These are phyloP conservation scores for Xiphophorus hellerii DNA, from an alignment of 2,113 vertebrate genomes.

Conservation along the genomic window DNA sequence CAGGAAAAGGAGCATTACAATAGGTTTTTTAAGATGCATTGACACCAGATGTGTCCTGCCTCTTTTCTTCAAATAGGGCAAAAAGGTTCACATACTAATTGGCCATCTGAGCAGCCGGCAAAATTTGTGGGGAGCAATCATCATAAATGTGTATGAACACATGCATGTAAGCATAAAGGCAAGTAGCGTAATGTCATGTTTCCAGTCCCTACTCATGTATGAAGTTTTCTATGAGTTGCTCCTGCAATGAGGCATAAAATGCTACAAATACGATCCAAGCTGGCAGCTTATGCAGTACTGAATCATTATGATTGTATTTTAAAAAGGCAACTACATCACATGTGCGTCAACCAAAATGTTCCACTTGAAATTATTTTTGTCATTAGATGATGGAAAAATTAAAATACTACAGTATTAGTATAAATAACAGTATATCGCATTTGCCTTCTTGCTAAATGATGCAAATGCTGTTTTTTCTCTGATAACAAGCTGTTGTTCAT, in stretches of 20 bases:
- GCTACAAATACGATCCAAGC: background rate
- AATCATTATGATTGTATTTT: background rate
- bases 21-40: constrained; percentile 90
- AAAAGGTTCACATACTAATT: constrained; percentile 51
- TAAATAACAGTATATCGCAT: too few relatives aligned
- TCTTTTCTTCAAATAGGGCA: constrained; percentile 48
- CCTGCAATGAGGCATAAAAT: background rate
- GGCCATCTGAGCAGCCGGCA: constrained; percentile 51
- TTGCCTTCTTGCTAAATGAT: background rate
- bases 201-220: constrained; percentile 4
- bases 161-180: constrained; percentile 11
- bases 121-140: constrained; percentile 39
- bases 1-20: constrained; percentile 87
- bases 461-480: background rate
- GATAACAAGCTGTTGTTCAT: constrained; percentile 16
- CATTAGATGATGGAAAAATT: background rate
- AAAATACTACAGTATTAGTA: background rate
- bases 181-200: background rate
- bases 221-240: background rate
- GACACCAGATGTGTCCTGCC: constrained; percentile 86
- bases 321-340: background rate
- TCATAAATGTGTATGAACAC: constrained; percentile 31
- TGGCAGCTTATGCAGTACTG: background rate
- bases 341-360: background rate
- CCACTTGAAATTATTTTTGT: background rate